A percentile compares a stretch with the other conserved stretches of the same genome.
Evolutionary conservation across 2,797 vertebrate species (phyloP).

Genomic region (Peromyscus eremicus): DNA sequence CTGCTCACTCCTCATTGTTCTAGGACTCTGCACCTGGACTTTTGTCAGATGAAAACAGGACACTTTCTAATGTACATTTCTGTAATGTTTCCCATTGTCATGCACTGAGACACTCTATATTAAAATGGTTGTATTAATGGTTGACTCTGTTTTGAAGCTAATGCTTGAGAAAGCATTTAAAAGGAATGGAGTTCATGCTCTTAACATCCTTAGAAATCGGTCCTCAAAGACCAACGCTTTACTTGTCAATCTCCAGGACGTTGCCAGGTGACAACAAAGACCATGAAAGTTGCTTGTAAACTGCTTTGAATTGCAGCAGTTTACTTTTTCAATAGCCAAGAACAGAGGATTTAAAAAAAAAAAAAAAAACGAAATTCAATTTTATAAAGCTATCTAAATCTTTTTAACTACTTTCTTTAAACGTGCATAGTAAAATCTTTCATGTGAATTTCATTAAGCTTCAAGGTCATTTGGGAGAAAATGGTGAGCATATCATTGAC

Average conservation of each 20-base stretch:
- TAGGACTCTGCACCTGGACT: constrained; percentile 73
- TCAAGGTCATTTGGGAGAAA: constrained; percentile 87
- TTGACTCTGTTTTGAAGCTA: constrained; percentile 87
- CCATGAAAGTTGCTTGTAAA: constrained; percentile 83
- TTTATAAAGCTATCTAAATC: constrained; percentile 82
- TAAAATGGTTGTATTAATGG: constrained; percentile 85
- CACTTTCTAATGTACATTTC: constrained; percentile 83
- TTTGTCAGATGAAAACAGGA: constrained; percentile 84
- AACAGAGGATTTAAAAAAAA: constrained; percentile 70
- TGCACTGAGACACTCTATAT: constrained; percentile 80
- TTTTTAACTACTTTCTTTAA: constrained; percentile 86
- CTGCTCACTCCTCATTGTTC: constrained; percentile 76
- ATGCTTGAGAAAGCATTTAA: constrained; percentile 86
- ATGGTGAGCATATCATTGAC: constrained; percentile 61
- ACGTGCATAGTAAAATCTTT: constrained; percentile 81
- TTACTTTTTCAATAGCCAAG: constrained; percentile 82
- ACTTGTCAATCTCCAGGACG: constrained; percentile 84
- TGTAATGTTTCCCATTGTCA: constrained; percentile 85
- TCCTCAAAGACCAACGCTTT: constrained; percentile 85
- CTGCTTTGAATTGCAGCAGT: constrained; percentile 82
- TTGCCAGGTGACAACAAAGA: constrained; percentile 83
- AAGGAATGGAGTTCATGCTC: constrained; percentile 85
- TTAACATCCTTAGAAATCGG: constrained; percentile 86
- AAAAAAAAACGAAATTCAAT: constrained; percentile 77
- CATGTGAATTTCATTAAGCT: constrained; percentile 80